A percentile compares a stretch with the other conserved stretches of the same genome.
Evolutionary conservation across 2,797 vertebrate species (phyloP).

Genomic region (Scolopax rusticola): DNA sequence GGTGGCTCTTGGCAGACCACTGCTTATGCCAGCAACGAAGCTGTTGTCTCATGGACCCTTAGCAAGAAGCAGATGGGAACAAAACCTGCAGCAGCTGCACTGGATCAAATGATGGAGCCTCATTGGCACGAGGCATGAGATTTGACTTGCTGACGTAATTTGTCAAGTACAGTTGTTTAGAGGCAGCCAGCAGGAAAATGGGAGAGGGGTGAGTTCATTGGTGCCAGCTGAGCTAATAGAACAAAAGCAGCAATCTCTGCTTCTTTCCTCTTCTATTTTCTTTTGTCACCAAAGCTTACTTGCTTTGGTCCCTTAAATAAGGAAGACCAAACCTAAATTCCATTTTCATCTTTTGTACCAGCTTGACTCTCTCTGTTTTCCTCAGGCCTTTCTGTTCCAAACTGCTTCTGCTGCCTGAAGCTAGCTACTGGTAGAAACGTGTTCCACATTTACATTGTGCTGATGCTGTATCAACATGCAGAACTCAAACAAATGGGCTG

Average conservation of each 20-base stretch:
- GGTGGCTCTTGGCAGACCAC: not conserved
- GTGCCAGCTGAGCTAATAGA: not conserved
- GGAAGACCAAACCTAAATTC: not conserved
- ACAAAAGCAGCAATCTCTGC: not conserved
- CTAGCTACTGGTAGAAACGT: fast-evolving
- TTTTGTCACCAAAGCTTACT: not conserved
- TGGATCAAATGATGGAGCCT: not conserved
- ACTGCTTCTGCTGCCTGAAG: not conserved
- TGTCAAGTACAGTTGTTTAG: not conserved
- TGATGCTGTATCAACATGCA: not conserved
- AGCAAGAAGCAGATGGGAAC: not conserved
- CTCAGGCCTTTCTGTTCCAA: not conserved
- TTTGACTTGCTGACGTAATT: not conserved
- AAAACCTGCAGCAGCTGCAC: not conserved
- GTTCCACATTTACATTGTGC: not conserved
- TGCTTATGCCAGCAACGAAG: fast-evolving
- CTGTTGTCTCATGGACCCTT: not conserved
- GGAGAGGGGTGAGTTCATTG: not conserved
- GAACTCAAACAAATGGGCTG: not conserved
- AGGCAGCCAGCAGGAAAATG: slow-evolving; percentile 44
- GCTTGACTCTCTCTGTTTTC: not conserved
- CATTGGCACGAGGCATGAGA: not conserved
- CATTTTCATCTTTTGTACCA: not conserved
- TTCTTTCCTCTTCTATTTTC: not conserved
- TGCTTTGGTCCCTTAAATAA: not conserved